Evolutionary conservation across 2,888 invertebrate genomes (phyloP), one percentile per base, ranked within the genome.

Genomic region (Ametastegia equiseti): DNA sequence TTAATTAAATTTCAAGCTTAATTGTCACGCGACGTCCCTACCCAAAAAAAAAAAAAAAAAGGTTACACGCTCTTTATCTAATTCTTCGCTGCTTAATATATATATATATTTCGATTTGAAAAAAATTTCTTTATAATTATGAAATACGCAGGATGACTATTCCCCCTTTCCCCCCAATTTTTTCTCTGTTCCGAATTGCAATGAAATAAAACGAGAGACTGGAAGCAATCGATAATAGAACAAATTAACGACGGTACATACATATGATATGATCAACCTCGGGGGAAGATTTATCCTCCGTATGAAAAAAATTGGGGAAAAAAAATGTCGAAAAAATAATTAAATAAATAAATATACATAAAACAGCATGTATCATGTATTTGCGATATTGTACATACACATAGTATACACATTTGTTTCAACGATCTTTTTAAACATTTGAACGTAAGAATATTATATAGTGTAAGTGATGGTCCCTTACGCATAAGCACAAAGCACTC

Each of bases 381-480:
- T 67, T 67, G 67, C 39, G 39, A 67, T 67, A 67, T 67, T 60
- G 60, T 60, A 60, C 60, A 71, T 71, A 47, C 47, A 71, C 47
- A 54, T 36, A 36, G 19, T 71, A 47, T 71, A 47, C 71, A 27
- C 15, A 47, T 36, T 71, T 71, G 47, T 71, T 71, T 71, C 71
- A 71, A 71, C 30, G 71, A 71, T 71, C 71, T 71, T 71, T 71
- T 71, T 54, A 75, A 75, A 54, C 75, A 15, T 45, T 45, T 42
- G 45, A 71, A 71, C 47, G 45, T 71, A 71, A 36, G 54, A 54
- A 33, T 54, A 54, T 75, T 6, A 30, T 33, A 50, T 75, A 75
- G 11, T 39, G 9, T 67, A 67, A 42, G 9, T 42, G 27, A 60
- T 60, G 30, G 27, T 60, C 27, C 60, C 60, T 60, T 67, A 67